Percentiles rank a stretch among this genome's conserved stretches.
These are phyloP conservation scores for Aphrophora alni DNA, from an alignment of 2,888 invertebrate genomes.

Conservation along the genomic window DNA sequence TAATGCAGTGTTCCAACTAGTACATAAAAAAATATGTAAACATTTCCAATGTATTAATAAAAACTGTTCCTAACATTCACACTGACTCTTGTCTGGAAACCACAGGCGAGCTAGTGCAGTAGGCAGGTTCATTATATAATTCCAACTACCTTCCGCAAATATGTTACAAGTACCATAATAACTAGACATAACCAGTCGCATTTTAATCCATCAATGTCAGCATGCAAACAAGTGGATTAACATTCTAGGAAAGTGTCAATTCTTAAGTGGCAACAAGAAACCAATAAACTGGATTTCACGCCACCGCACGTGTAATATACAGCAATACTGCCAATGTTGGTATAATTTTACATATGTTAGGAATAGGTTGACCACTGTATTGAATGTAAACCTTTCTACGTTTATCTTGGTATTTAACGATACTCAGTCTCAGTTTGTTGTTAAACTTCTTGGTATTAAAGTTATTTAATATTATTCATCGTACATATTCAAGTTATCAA, in stretches of 20 bases:
- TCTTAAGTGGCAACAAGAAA: neutral
- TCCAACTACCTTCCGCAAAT: neutral
- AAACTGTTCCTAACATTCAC: too few relatives aligned
- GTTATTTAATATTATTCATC: too few relatives aligned
- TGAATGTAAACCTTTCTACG: neutral
- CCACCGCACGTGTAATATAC: neutral
- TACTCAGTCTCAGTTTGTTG: too few relatives aligned
- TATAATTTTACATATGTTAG: neutral
- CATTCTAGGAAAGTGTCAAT: neutral
- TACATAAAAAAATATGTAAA: too few relatives aligned
- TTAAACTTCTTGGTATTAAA: too few relatives aligned
- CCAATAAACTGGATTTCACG: neutral
- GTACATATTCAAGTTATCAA: too few relatives aligned
- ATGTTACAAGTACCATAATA: neutral
- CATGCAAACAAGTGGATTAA: neutral
- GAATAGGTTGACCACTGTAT: neutral
- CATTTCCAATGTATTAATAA: too few relatives aligned
- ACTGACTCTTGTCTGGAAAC: too few relatives aligned
- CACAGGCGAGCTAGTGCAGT: too few relatives aligned
- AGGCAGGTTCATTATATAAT: neutral
- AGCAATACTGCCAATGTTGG: neutral
- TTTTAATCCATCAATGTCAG: neutral
- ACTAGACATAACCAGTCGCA: neutral
- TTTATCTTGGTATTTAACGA: neutral
- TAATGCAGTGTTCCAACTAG: too few relatives aligned